Conservation (phyloP, 2,888 invertebrate species). For the Drosophila lutescens region DNA sequence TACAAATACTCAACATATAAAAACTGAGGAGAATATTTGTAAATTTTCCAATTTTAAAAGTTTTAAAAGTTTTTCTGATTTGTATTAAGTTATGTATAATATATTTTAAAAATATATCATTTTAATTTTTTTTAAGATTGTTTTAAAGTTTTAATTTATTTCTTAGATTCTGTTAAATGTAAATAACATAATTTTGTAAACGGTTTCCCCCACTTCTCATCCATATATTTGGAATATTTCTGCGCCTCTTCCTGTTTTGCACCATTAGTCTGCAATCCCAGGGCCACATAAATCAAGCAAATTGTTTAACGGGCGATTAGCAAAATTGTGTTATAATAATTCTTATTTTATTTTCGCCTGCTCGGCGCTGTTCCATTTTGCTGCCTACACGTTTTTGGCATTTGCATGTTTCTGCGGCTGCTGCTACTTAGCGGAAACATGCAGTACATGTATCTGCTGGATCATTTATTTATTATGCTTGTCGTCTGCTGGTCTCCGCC, state of each 20-base stretch:
- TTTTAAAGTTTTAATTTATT: neutral
- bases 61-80: no score
- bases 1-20: no score
- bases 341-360: slow-evolving; percentile 62
- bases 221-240: slow-evolving; percentile 1
- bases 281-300: slow-evolving; percentile 71
- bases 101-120: no score
- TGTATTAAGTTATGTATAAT: no score
- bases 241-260: slow-evolving; percentile 25
- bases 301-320: slow-evolving; percentile 81
- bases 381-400: slow-evolving; percentile 44
- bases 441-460: slow-evolving; percentile 47
- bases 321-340: slow-evolving; percentile 76
- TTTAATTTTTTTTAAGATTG: no score
- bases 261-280: slow-evolving; percentile 53
- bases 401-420: slow-evolving; percentile 48
- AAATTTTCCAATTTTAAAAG: no score
- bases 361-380: slow-evolving; percentile 36
- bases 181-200: no score
- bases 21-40: no score
- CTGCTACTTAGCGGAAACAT: slow-evolving; percentile 41
- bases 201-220: neutral
- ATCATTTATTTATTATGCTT: slow-evolving; percentile 54
- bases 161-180: neutral
- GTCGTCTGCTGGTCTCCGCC: slow-evolving; percentile 41